Conservation (phyloP, 2,113 vertebrate genomes). For the Solenodon paradoxus region DNA sequence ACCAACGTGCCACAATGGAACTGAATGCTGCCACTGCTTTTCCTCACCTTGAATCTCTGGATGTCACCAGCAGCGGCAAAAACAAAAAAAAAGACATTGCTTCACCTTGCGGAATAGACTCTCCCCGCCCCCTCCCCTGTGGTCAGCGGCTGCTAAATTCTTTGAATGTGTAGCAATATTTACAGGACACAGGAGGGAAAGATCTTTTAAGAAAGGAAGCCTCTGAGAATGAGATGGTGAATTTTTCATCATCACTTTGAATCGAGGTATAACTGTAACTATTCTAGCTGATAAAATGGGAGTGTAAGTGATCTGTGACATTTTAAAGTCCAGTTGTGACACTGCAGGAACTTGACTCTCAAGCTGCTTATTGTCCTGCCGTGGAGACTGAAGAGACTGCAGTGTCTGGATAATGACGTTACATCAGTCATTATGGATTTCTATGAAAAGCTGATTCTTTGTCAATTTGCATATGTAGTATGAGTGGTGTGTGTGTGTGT, state of each 20-base stretch:
- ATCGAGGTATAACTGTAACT: background rate
- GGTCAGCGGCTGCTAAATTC: background rate
- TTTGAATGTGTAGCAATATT: constrained; percentile 18
- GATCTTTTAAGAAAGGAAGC: background rate
- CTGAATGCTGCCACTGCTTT: background rate
- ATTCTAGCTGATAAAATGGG: background rate
- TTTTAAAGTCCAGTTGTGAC: background rate
- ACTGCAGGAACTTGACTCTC: background rate
- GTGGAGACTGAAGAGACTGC: background rate
- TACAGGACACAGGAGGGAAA: background rate
- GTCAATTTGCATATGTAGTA: background rate
- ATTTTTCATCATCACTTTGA: background rate
- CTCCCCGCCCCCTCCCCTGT: rapidly evolving
- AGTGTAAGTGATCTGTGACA: background rate
- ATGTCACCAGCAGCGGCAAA: background rate
- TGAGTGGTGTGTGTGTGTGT: too few relatives aligned
- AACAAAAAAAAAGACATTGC: background rate
- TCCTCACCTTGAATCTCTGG: too few relatives aligned
- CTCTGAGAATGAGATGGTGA: background rate
- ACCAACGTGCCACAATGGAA: background rate
- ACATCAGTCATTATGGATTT: background rate
- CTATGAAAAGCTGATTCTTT: background rate
- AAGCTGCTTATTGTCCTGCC: background rate
- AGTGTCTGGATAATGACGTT: background rate
- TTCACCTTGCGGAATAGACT: background rate